Conservation (phyloP, 2,888 invertebrate species). For the Palloptera scutellata region DNA sequence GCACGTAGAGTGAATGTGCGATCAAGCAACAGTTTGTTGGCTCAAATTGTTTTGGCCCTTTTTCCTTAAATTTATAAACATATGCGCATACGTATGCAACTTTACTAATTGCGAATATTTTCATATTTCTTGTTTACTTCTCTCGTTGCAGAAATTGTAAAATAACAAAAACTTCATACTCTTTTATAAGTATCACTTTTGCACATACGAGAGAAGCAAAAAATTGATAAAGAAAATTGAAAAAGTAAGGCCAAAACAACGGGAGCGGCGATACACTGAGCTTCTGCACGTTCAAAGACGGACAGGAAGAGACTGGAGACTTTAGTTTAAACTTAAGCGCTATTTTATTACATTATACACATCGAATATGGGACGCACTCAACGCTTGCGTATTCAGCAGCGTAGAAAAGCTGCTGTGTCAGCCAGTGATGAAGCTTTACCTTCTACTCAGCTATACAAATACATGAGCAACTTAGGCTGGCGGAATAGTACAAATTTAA, state of each 20-base stretch:
- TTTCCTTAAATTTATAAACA: slow-evolving; percentile 2
- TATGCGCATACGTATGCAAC: slow-evolving; percentile 1
- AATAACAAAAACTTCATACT: slow-evolving; percentile 7
- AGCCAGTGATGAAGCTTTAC: background rate
- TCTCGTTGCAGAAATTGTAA: slow-evolving; percentile 55
- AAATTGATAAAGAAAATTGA: slow-evolving; percentile 21
- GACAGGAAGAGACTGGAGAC: background rate
- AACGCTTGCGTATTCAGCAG: slow-evolving; percentile 46
- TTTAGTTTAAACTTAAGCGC: background rate
- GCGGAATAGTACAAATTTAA: slow-evolving; percentile 68
- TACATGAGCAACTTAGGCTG: slow-evolving; percentile 64
- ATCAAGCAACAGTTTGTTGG: slow-evolving; percentile 47
- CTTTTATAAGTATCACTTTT: background rate
- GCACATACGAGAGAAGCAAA: slow-evolving; percentile 2
- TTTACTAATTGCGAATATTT: slow-evolving; percentile 3
- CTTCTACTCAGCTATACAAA: slow-evolving; percentile 41
- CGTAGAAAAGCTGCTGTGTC: slow-evolving; percentile 18
- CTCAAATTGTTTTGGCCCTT: slow-evolving; percentile 56
- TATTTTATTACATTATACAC: background rate
- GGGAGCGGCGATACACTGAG: slow-evolving; percentile 29
- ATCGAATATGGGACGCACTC: slow-evolving; percentile 53
- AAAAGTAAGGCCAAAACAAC: slow-evolving; percentile 45
- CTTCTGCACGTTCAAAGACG: slow-evolving; percentile 23
- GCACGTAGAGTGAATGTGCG: slow-evolving; percentile 18
- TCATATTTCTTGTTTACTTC: slow-evolving; percentile 42